Percentiles rank a stretch among this genome's conserved stretches.
These are phyloP conservation scores for Semnornis frantzii DNA, from an alignment of 2,113 vertebrate genomes.

Conservation along the genomic window DNA sequence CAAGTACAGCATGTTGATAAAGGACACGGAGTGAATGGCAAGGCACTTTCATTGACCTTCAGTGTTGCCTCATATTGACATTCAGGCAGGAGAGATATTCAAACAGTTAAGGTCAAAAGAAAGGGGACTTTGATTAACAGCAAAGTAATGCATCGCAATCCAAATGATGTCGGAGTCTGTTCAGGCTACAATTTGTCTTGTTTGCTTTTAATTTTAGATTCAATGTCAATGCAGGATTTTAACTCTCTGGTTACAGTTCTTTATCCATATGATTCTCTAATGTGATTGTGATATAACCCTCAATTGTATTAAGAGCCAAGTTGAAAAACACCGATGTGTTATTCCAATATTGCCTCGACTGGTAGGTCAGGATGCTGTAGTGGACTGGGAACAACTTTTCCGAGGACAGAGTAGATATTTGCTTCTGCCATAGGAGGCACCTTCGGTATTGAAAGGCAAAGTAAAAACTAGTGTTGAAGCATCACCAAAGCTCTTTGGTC, in stretches of 20 bases:
- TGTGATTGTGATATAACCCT: slow-evolving; percentile 34
- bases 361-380: background rate
- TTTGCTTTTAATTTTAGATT: slow-evolving; percentile 63
- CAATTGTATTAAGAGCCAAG: background rate
- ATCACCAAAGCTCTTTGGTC: background rate
- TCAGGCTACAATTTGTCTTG: slow-evolving; percentile 12
- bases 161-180: slow-evolving; percentile 48
- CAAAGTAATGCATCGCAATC: slow-evolving; percentile 48
- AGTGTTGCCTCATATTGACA: slow-evolving; percentile 48
- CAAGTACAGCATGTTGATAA: background rate
- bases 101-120: slow-evolving; percentile 49
- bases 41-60: slow-evolving; percentile 42
- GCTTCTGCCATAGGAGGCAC: background rate
- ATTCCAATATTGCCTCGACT: background rate
- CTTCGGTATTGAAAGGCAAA: background rate
- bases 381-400: background rate
- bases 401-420: background rate
- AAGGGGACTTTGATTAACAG: slow-evolving; percentile 71
- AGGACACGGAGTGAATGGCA: background rate
- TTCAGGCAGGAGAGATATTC: slow-evolving; percentile 44
- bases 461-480: background rate
- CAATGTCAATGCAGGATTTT: slow-evolving; percentile 47
- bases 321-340: background rate
- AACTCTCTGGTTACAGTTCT: slow-evolving; percentile 42
- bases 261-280: slow-evolving; percentile 9